Evolutionary conservation across 2,113 vertebrate species (phyloP), one percentile per base, ranked within the genome.

Genomic region (Camelus bactrianus): DNA sequence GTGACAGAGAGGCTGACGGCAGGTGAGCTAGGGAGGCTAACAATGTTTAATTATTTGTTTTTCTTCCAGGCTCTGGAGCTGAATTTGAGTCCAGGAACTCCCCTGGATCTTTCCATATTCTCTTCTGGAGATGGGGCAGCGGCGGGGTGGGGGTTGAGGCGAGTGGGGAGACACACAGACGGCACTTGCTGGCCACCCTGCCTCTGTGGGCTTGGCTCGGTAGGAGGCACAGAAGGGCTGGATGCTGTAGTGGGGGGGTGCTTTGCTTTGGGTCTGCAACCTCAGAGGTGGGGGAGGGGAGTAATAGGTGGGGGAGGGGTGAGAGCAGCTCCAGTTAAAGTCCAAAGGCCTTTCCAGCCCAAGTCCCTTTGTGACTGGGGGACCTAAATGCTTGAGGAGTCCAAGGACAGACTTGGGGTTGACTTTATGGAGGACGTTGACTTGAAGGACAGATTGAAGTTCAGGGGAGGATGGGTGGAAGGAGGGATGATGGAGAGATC

Each of bases 221-320:
- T 2, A 14, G 46, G 46, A 42, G 65, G 62, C 62, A 35, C n/a
- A 28, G 26, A 5, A 28, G 69, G 35, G 75, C 26, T 58, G 16
- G 12, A 19, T 22, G 35, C 24, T 6, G 54, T 10, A 10, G 17
- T 0, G 13, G 17, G 60, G 42, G 13, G 17, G 60, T n/a, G 14
- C 5, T 60, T 16, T 1, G 52, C n/a, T 75, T 28, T 6, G 9
- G 67, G 77, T 62, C 52, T 72, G 60, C 4, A n/a, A 1, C 9
- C 38, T 48, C 1, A 0, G 26, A 64, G 77, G 54, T 2, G 14
- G 48, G 19, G 22, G 28, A 32, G 48, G 32, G 50, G 15, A 30
- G 26, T 5, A 24, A 19, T 0, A 7, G 0, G 42, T 0, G 1
- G 54, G 70, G 56, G 28, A 42, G 15, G 2, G 8, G 54, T 16